These are phyloP conservation scores for Salvelinus namaycush DNA, from an alignment of 2,113 vertebrate genomes.

Conservation along the genomic window DNA sequence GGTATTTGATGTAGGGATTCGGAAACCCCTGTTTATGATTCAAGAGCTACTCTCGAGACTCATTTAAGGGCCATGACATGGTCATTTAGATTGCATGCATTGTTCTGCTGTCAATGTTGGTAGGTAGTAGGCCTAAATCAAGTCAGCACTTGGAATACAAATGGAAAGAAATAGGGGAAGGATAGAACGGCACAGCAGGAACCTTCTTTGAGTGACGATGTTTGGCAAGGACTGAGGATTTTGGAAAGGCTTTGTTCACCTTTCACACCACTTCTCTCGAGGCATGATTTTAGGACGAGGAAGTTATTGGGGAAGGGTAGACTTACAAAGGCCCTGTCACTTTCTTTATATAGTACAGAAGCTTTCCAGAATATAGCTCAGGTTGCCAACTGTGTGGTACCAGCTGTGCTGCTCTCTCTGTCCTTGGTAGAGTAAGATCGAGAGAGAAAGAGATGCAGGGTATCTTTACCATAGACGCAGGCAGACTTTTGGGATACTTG, in stretches of 20 bases:
- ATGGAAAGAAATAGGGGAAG: not conserved
- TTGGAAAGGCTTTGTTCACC: conserved; percentile 27
- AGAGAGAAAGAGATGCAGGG: conserved; percentile 23
- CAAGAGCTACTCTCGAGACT: not conserved
- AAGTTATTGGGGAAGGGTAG: conserved; percentile 55
- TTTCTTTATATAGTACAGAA: conserved; percentile 66
- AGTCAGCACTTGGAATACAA: conserved; percentile 8
- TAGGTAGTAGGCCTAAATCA: not conserved
- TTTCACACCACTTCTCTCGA: conserved; percentile 51
- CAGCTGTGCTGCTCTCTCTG: conserved; percentile 49
- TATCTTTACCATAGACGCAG: conserved; percentile 30
- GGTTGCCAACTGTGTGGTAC: conserved; percentile 46
- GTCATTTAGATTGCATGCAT: not conserved
- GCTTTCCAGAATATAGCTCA: conserved; percentile 71
- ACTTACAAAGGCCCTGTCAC: conserved; percentile 55
- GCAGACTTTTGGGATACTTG: conserved; percentile 41
- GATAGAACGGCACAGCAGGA: not conserved
- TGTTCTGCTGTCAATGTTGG: not conserved
- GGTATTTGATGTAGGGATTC: not conserved
- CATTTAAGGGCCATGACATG: not conserved
- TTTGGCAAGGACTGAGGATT: conserved; percentile 7
- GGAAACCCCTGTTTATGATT: not conserved
- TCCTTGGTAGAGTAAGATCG: conserved; percentile 56
- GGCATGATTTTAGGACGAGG: conserved; percentile 33
- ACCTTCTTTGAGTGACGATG: conserved; percentile 18